Conservation (phyloP, 2,113 vertebrate species). For the Dipodomys spectabilis region DNA sequence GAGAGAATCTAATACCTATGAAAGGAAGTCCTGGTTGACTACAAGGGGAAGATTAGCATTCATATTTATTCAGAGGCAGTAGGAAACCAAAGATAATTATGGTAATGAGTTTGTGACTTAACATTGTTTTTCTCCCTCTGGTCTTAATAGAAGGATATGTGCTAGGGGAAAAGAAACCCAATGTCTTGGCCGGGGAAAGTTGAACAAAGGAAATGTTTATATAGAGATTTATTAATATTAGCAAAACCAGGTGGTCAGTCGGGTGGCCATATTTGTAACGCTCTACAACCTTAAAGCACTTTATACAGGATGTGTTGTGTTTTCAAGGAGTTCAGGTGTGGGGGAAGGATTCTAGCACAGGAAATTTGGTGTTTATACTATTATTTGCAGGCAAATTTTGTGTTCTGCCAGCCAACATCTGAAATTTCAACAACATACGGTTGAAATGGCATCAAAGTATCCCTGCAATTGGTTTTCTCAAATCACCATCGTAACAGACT, state of each 20-base stretch:
- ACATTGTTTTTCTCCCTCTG: conserved; percentile 45
- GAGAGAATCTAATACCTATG: background rate
- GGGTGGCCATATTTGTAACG: background rate
- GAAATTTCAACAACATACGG: background rate
- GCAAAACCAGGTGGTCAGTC: background rate
- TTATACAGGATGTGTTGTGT: background rate
- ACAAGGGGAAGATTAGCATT: background rate
- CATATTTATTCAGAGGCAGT: background rate
- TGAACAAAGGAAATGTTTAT: background rate
- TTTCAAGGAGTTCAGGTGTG: background rate
- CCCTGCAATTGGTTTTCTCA: background rate
- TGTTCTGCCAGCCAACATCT: conserved; percentile 18
- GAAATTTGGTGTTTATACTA: background rate
- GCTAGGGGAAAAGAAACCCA: conserved; percentile 39
- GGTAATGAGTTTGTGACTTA: conserved; percentile 6
- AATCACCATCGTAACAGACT: background rate
- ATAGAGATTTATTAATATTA: background rate
- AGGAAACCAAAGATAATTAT: conserved; percentile 24
- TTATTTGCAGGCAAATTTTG: conserved; percentile 35
- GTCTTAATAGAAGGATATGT: conserved; percentile 50
- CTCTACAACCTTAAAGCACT: background rate
- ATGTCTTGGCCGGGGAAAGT: background rate
- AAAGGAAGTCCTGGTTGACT: background rate
- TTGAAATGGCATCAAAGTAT: background rate
- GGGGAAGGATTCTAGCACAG: background rate